phyloP scores from a whole-genome alignment of 2,888 invertebrate species.

The Dasysyrphus tricinctus region DNA sequence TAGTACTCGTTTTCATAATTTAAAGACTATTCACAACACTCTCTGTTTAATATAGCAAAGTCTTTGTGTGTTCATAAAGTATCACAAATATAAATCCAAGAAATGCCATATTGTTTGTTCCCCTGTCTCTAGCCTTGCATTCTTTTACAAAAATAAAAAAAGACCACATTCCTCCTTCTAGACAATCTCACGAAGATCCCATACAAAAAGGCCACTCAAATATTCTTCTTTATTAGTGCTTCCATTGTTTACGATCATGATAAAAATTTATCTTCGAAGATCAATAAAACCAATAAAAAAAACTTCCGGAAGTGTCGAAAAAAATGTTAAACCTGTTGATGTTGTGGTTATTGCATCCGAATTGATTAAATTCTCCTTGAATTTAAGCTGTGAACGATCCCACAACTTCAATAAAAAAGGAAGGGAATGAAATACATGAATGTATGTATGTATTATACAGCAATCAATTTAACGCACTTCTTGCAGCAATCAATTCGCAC shows the following conservation, averaged over 20 bases:
- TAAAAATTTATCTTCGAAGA: slow-evolving; percentile 3
- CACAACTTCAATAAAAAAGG: slow-evolving; percentile 11
- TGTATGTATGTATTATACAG: not conserved
- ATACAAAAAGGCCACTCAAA: slow-evolving; percentile 19
- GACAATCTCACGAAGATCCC: slow-evolving; percentile 4
- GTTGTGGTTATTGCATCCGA: slow-evolving; percentile 28
- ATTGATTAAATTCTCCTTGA: slow-evolving; percentile 46
- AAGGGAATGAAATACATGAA: not conserved
- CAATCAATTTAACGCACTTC: not conserved
- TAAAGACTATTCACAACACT: not conserved
- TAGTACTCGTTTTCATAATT: not conserved
- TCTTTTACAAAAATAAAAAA: slow-evolving; percentile 7
- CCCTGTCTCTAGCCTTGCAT: slow-evolving; percentile 11
- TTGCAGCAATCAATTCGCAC: too few relatives aligned
- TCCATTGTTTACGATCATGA: slow-evolving; percentile 26
- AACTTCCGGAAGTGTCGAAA: slow-evolving; percentile 42
- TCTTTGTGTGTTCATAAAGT: not conserved
- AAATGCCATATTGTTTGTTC: not conserved
- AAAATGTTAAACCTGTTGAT: slow-evolving; percentile 37
- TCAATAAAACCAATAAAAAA: slow-evolving; percentile 25
- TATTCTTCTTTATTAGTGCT: slow-evolving; percentile 21
- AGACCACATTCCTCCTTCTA: slow-evolving; percentile 12
- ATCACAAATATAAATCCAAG: not conserved
- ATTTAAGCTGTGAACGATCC: slow-evolving; percentile 8
- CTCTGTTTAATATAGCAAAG: not conserved